Evolutionary conservation across 2,797 vertebrate species (phyloP), one percentile per base, ranked within the genome.

Genomic region (Florisuga fusca): DNA sequence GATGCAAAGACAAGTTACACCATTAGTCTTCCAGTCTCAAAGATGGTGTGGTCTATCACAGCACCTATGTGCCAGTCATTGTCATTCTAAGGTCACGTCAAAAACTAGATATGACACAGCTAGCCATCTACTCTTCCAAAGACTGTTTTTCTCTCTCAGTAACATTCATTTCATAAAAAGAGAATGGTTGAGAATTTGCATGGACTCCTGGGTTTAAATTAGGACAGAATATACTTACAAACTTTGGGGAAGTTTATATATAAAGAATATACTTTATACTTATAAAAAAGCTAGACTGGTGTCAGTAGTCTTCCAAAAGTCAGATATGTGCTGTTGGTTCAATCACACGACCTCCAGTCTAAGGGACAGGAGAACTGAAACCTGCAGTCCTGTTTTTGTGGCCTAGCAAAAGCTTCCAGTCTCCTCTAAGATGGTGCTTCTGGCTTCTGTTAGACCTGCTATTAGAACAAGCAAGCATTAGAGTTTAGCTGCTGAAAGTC

Each of bases 351-450:
- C 15, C 13, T 63, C 11, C 20, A 43, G 9, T 22, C 14, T 62
- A 57, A 58, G 20, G 12, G 10, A 26, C 4, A 33, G 15, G 26
- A 84, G 19, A 71, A 9, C 12, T 26, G 29, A 77, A 57, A 17
- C 23, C 13, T 1, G 0, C 13, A 38, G 34, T 23, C 12, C 26
- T 2, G 1, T 23, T 67, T 67, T 41, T 80, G 38, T 41, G 34
- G 29, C 15, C 22, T 73, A 22, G 14, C 9, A 46, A n/a, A 23
- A 3, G 29, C 45, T 77, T 68, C 27, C 14, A 46, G 0, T 20
- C 10, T n/a, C 9, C 5, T 48, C 17, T 67, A 81, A 63, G 18
- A 53, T 36, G 5, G 8, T n/a, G 8, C 3, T 90, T 15, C 17
- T n/a, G n/a, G 31, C 8, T 26, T 11, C 3, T 43, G 15, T 50